Conservation (phyloP, 2,888 invertebrate genomes). For the Dasysyrphus albostriatus region DNA sequence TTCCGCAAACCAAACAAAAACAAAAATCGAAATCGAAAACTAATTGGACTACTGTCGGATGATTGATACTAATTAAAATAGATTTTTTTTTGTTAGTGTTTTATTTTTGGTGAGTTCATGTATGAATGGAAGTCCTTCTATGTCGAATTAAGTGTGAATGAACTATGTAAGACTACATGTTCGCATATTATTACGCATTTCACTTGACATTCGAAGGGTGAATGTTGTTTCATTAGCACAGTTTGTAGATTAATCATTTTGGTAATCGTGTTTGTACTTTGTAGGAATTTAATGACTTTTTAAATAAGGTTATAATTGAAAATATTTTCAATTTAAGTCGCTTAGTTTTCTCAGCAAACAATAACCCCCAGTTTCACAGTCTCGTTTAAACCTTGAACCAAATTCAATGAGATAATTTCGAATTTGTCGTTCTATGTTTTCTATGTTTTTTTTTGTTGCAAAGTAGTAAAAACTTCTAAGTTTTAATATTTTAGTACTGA, state of each 20-base stretch:
- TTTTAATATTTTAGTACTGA: no score
- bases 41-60: slow-evolving; percentile 12
- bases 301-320: neutral
- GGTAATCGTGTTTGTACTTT: no score
- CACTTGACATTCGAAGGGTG: neutral
- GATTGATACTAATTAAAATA: slow-evolving; percentile 29
- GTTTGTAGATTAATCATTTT: neutral
- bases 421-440: no score
- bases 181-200: neutral
- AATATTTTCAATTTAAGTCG: neutral
- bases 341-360: no score
- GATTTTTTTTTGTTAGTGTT: neutral
- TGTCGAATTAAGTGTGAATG: neutral
- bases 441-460: no score
- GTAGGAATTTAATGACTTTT: neutral
- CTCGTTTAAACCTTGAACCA: no score
- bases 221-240: neutral
- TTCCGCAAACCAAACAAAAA: slow-evolving; percentile 14
- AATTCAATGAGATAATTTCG: no score
- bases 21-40: neutral
- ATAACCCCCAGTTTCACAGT: no score
- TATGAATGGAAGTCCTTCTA: no score
- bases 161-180: neutral
- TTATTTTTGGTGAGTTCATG: neutral
- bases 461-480: no score